Percentiles rank a stretch among this genome's conserved stretches.
phyloP scores from a whole-genome alignment of 1,140 invertebrate genomes.

The Saxidomus purpurata region DNA sequence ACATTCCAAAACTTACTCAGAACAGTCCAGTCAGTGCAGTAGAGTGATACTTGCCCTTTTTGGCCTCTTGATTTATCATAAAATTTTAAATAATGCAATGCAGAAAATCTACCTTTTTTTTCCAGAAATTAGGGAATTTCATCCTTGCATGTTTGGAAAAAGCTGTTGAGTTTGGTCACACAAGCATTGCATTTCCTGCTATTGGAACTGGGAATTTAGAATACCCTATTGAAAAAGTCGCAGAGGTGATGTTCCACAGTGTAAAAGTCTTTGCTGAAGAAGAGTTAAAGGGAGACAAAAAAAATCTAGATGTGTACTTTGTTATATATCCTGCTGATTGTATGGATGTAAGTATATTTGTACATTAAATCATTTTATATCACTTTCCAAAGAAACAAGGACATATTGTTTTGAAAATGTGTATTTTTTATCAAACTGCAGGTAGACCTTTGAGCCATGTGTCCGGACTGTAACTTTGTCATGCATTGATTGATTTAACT shows the following conservation, averaged over 20 bases:
- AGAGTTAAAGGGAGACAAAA: neutral
- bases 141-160: slow-evolving; percentile 59
- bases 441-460: no score
- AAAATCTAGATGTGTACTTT: neutral
- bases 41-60: no score
- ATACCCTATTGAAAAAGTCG: slow-evolving; percentile 71
- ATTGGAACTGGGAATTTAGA: slow-evolving; percentile 76
- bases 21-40: no score
- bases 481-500: no score
- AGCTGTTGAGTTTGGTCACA: slow-evolving; percentile 44
- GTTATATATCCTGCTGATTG: neutral
- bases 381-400: no score
- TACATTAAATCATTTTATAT: neutral
- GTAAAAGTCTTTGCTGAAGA: neutral
- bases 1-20: no score
- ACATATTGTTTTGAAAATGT: no score
- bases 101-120: neutral
- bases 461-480: no score
- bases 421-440: no score
- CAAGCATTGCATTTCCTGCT: slow-evolving; percentile 75
- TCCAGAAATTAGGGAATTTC: slow-evolving; percentile 67
- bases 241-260: slow-evolving; percentile 64
- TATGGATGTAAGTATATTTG: neutral
- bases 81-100: no score
- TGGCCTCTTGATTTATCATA: no score